These are phyloP conservation scores for Brachynemurus nebulosus DNA, from an alignment of 2,888 invertebrate genomes.

Conservation along the genomic window DNA sequence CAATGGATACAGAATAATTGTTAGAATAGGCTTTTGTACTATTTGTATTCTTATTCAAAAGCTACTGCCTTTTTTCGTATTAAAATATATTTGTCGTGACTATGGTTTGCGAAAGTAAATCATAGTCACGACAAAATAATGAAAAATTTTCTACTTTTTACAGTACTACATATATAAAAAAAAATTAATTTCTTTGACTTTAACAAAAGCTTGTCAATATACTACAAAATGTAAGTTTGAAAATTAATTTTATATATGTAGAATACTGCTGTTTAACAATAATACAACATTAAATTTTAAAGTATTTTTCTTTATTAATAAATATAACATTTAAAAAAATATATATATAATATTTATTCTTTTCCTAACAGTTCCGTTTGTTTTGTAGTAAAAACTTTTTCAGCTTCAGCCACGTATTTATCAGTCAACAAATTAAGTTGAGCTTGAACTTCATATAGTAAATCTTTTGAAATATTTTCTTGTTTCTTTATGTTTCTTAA, in stretches of 20 bases:
- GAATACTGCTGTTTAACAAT: slow-evolving; percentile 23
- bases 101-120: no score
- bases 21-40: neutral
- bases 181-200: no score
- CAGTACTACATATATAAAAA: no score
- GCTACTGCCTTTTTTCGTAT: slow-evolving; percentile 1
- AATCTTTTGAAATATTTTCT: slow-evolving; percentile 55
- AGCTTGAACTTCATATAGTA: slow-evolving; percentile 46
- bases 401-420: slow-evolving; percentile 48
- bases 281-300: neutral
- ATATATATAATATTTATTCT: slow-evolving; percentile 14
- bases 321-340: neutral
- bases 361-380: slow-evolving; percentile 61
- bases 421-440: slow-evolving; percentile 58
- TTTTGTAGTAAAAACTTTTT: slow-evolving; percentile 50
- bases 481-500: slow-evolving; percentile 58
- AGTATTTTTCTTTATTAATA: neutral
- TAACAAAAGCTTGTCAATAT: no score
- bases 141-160: no score
- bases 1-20: slow-evolving; percentile 36
- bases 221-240: no score
- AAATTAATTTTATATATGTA: no score
- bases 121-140: no score
- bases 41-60: neutral
- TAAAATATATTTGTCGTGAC: slow-evolving; percentile 24